Evolutionary conservation across 2,797 vertebrate genomes (phyloP).

Genomic region (Natrix natrix): DNA sequence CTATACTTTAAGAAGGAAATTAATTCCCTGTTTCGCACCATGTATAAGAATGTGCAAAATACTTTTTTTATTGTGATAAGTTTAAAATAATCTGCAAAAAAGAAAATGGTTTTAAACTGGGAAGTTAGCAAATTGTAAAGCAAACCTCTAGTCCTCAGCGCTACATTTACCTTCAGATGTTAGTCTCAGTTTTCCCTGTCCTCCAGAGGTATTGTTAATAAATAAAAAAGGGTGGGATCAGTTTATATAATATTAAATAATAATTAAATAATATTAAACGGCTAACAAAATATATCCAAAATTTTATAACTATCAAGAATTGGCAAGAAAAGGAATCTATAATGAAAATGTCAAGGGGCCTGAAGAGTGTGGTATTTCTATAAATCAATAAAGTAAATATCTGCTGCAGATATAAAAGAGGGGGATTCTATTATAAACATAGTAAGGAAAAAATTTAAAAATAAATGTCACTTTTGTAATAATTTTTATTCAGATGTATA

Average conservation of each 20-base stretch:
- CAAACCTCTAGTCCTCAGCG: background rate
- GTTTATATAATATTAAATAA: background rate
- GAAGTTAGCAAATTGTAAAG: background rate
- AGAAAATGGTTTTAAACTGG: background rate
- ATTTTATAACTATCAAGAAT: background rate
- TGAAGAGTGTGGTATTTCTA: background rate
- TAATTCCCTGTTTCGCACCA: background rate
- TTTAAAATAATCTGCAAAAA: background rate
- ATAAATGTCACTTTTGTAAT: background rate
- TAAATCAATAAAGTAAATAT: background rate
- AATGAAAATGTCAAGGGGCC: background rate
- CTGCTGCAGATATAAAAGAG: background rate
- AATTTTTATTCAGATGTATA: background rate
- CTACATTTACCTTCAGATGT: background rate
- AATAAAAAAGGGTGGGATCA: background rate
- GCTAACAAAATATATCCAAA: background rate
- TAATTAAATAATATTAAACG: background rate
- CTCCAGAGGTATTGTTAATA: background rate
- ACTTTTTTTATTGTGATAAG: background rate
- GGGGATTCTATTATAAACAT: background rate
- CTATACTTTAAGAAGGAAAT: background rate
- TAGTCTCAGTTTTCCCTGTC: background rate
- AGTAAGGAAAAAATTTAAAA: background rate
- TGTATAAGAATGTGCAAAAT: background rate
- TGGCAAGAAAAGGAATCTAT: background rate